phyloP scores from a whole-genome alignment of 2,888 invertebrate species.

The Sphinx pinastri region DNA sequence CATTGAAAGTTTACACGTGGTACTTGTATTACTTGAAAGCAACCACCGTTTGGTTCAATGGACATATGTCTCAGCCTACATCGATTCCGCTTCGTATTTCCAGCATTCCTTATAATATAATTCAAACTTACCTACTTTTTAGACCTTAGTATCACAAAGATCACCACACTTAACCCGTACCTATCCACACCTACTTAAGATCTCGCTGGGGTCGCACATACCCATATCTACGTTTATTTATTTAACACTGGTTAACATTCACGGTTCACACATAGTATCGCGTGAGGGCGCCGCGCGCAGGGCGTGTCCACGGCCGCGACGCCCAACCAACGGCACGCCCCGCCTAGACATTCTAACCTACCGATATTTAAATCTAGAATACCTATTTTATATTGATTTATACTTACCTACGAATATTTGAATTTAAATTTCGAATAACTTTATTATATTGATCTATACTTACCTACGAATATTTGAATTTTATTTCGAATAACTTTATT shows the following conservation, averaged over 20 bases:
- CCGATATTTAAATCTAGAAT: constrained; percentile 39
- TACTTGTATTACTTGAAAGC: no score
- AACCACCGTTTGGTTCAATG: no score
- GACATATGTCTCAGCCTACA: no score
- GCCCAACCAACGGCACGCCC: constrained; percentile 73
- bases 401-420: background rate
- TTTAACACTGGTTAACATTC: constrained; percentile 18
- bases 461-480: no score
- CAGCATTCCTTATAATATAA: no score
- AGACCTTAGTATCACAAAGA: background rate
- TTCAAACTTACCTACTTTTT: background rate
- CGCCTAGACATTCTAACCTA: constrained; percentile 38
- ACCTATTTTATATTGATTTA: constrained; percentile 22
- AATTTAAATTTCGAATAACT: no score
- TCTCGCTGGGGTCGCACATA: constrained; percentile 8
- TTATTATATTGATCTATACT: no score
- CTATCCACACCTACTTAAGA: background rate
- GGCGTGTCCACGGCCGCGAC: constrained; percentile 67
- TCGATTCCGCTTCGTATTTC: no score
- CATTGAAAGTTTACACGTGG: no score
- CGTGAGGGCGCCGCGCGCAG: constrained; percentile 46
- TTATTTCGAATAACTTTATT: no score
- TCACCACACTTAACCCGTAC: background rate
- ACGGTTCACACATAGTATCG: constrained; percentile 26
- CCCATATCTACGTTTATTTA: constrained; percentile 5